These are phyloP conservation scores for Mechanitis messenoides DNA, from an alignment of 2,888 invertebrate genomes.

Conservation along the genomic window DNA sequence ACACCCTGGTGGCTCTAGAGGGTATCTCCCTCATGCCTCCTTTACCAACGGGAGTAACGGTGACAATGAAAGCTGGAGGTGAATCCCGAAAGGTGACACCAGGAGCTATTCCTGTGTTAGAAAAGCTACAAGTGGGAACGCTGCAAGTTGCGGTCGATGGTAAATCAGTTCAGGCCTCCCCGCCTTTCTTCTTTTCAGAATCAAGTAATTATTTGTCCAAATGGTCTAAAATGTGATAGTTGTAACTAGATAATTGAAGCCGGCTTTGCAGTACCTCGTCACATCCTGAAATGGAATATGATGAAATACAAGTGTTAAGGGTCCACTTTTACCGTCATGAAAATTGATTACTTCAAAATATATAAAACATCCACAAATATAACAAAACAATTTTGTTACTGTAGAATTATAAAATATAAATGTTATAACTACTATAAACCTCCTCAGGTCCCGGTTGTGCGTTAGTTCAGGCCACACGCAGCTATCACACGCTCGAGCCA, in stretches of 20 bases:
- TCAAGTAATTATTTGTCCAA: too few relatives aligned
- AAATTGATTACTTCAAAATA: too few relatives aligned
- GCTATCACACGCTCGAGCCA: conserved; percentile 45
- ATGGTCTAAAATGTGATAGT: too few relatives aligned
- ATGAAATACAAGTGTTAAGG: too few relatives aligned
- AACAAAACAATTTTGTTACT: too few relatives aligned
- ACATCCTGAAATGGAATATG: too few relatives aligned
- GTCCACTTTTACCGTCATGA: too few relatives aligned
- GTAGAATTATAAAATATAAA: too few relatives aligned
- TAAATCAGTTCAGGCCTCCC: conserved; percentile 22
- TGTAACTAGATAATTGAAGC: too few relatives aligned
- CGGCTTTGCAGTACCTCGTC: too few relatives aligned
- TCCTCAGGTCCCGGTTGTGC: conserved; percentile 56
- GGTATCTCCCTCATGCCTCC: conserved; percentile 69
- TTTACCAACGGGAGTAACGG: conserved; percentile 43
- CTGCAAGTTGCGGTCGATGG: conserved; percentile 48
- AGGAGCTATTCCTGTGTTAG: conserved; percentile 43
- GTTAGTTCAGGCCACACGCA: conserved; percentile 58
- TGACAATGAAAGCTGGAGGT: conserved; percentile 42
- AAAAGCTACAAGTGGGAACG: conserved; percentile 40
- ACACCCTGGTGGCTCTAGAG: conserved; percentile 77
- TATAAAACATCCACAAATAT: too few relatives aligned
- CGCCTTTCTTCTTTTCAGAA: too few relatives aligned
- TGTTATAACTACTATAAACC: background rate
- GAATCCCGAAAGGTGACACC: conserved; percentile 34